Conservation (phyloP, 2,888 invertebrate genomes). For the Osedax fenrisi region DNA sequence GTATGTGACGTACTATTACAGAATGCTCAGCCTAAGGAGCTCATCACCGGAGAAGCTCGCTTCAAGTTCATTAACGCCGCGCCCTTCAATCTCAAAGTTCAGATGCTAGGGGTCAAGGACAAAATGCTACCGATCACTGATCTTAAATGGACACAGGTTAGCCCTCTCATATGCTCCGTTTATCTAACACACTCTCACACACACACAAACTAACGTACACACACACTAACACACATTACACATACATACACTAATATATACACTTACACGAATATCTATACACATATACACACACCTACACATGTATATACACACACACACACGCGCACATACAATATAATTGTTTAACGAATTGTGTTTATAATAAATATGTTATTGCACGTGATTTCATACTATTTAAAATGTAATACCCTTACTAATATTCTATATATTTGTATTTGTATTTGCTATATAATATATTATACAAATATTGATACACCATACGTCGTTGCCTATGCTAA, state of each 20-base stretch:
- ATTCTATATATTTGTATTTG: no score
- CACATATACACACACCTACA: not conserved
- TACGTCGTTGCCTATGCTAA: no score
- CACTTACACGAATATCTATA: not conserved
- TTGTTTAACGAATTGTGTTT: no score
- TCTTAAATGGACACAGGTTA: not conserved
- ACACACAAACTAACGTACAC: not conserved
- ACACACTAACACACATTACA: not conserved
- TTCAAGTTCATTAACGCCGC: constrained; percentile 28
- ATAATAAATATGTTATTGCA: no score
- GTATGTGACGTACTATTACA: no score
- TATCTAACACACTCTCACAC: not conserved
- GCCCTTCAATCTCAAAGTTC: constrained; percentile 24
- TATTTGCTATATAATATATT: no score
- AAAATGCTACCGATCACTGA: not conserved
- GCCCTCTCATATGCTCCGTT: no score
- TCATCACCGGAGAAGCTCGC: constrained; percentile 5
- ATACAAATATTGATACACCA: no score
- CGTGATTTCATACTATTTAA: no score
- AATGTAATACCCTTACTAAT: no score
- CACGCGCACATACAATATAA: no score
- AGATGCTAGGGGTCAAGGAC: not conserved
- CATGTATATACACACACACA: not conserved
- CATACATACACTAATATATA: not conserved
- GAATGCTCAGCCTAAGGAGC: constrained; percentile 13